Evolutionary conservation across 2,113 vertebrate species (phyloP), one percentile per base, ranked within the genome.

Genomic region (Smithornis capensis): DNA sequence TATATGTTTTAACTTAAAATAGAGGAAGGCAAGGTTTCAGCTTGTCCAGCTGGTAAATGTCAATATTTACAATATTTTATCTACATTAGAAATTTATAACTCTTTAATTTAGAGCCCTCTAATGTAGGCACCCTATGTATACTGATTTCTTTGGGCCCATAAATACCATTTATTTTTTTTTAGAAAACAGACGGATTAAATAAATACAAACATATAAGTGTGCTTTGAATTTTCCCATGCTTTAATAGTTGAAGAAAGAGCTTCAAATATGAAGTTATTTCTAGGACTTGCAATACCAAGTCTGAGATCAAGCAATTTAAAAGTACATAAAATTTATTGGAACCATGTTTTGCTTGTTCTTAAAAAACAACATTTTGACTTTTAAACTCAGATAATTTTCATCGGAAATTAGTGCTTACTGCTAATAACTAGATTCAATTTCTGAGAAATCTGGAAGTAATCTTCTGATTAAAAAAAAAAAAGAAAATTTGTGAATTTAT

Each of bases 251-350:
- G 8, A 83, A 94, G 49, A 84, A 92, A 73, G 42, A 85, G 7
- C 9, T 94, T 95, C 67, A 83, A 67, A 91, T 2, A 0, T 55
- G 24, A 65, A 79, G 50, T 31, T 87, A 45, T 83, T 94, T 90
- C 67, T 88, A 62, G 67, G 29, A 67, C 24, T 83, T 63, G 19
- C 10, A 83, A 82, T 68, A 84, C 22, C 7, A 87, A 87, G 24
- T n/a, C 24, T 47, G 64, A 94, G 35, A 91, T 74, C 27, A 90
- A 92, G 31, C 22, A 57, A 14, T 78, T 78, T 90, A 60, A 93
- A 83, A 90, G 44, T 89, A 86, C 44, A 83, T 77, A 81, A 90
- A 81, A 53, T 78, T 75, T 81, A 86, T 92, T 92, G 22, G 37
- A 95, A 93, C 24, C 56, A 68, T 10, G 8, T 86, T 95, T 69